A percentile compares a stretch with the other conserved stretches of the same genome.
Conservation (phyloP, 1,140 invertebrate species). For the Pseudomyrmex gracilis region DNA sequence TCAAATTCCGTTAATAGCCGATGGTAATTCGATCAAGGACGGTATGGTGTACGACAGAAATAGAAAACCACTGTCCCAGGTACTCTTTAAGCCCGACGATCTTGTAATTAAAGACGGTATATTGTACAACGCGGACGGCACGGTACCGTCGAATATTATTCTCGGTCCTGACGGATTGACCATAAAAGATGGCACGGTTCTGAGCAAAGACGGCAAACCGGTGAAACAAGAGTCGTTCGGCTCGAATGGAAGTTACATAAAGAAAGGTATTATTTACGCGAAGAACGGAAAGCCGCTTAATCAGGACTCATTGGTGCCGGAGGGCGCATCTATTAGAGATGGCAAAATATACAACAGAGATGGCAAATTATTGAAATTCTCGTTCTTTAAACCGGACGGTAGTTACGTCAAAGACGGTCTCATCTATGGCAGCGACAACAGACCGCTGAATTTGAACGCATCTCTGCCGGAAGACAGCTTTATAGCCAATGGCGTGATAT, state of each 20-base stretch:
- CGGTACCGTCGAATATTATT: conserved; percentile 72
- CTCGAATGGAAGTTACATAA: conserved; percentile 80
- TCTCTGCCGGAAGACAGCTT: conserved; percentile 79
- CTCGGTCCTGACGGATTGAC: conserved; percentile 77
- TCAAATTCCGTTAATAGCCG: conserved; percentile 81
- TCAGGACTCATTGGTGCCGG: conserved; percentile 81
- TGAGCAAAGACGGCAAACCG: conserved; percentile 81
- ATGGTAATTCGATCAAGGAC: conserved; percentile 79
- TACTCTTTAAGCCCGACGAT: conserved; percentile 81
- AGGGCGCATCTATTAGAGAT: conserved; percentile 80
- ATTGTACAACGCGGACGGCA: conserved; percentile 73
- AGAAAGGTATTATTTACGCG: conserved; percentile 78
- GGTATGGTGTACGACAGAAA: conserved; percentile 78
- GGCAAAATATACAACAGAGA: conserved; percentile 81
- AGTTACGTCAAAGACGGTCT: conserved; percentile 82
- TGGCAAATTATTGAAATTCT: conserved; percentile 79
- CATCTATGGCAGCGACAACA: conserved; percentile 80
- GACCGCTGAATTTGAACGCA: conserved; percentile 78
- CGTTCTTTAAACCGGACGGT: conserved; percentile 82
- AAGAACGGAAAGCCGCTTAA: conserved; percentile 82
- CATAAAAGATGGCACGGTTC: conserved; percentile 79
- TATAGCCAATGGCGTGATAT: conserved; percentile 81
- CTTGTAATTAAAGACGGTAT: conserved; percentile 80
- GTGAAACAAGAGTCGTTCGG: conserved; percentile 81
- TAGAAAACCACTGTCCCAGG: conserved; percentile 78